Base-by-base conservation (phyloP, 1,140 invertebrate genomes). In the Acyrthosiphon pisum region DNA sequence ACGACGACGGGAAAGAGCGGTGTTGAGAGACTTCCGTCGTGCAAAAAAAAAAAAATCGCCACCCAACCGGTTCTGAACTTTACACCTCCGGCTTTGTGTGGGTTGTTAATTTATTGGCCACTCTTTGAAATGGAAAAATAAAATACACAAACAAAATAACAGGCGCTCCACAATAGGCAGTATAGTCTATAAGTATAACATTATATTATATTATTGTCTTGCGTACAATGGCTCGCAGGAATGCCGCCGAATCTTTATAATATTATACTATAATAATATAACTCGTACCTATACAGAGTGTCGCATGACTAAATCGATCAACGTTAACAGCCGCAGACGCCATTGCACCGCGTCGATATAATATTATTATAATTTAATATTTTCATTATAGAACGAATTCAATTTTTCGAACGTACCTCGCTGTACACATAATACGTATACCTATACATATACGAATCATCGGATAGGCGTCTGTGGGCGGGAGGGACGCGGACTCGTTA, bases 281-380 rank as follows among this genome's bases (percentile, higher is more conserved):
- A 68, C 60, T 30, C 26, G 30, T 41, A 41, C 2, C 18, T 41
- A 9, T 76, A 76, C 83, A 22, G 8, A 88, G n/a, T 89, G 50
- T 53, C 48, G 89, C 89, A 56, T 90, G 89, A 90, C 89, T 60
- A 90, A 90, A 90, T 90, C 53, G 89, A 53, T 53, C 89, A 22
- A 44, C 41, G 30, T 76, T 48, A 46, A 91, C 30, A 46, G 86
- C 60, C 60, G 30, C 60, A 50, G 86, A 87, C 86, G 46, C 86
- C 86, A 35, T 26, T n/a, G 60, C 30, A 30, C 60, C 14, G 30
- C 18, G 30, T 76, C 37, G 60, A 90, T 53, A 44, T 3, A n/a
- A 14, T 50, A 89, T 86, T 46, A 46, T 9, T 46, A 90, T 90
- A 90, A 90, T 90, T 50, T 89, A 89, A 89, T 89, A 89, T 50